phyloP scores from a whole-genome alignment of 2,113 vertebrate genomes.

The Arenaria interpres region DNA sequence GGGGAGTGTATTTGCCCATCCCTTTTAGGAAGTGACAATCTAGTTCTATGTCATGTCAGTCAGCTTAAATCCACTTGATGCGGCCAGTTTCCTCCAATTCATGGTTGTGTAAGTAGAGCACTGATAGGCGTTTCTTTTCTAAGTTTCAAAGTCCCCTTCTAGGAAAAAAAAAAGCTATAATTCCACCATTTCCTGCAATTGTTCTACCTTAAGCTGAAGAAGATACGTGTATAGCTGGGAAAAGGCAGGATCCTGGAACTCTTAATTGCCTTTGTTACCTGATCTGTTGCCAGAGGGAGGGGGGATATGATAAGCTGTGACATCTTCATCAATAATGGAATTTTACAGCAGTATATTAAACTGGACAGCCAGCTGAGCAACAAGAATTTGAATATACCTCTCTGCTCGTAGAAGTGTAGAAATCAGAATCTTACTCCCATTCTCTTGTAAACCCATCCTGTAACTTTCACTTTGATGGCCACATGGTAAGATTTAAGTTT shows the following conservation, averaged over 20 bases:
- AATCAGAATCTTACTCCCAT: neutral
- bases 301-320: neutral
- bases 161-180: conserved; percentile 67
- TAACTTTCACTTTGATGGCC: neutral
- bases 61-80: conserved; percentile 65
- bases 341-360: conserved; percentile 59
- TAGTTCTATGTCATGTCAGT: conserved; percentile 70
- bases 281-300: conserved; percentile 62
- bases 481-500: neutral
- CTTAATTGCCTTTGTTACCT: conserved; percentile 74
- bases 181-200: conserved; percentile 84
- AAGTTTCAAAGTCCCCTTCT: conserved; percentile 74
- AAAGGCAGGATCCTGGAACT: conserved; percentile 75
- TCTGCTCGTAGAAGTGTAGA: neutral
- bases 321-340: conserved; percentile 64
- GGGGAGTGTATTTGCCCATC: conserved; percentile 70
- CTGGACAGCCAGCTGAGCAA: neutral
- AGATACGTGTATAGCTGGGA: conserved; percentile 69
- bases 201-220: conserved; percentile 79
- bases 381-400: neutral
- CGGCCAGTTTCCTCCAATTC: conserved; percentile 78
- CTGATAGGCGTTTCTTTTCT: conserved; percentile 67
- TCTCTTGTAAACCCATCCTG: neutral
- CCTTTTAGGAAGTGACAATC: conserved; percentile 75
- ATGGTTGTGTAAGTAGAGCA: conserved; percentile 67